phyloP scores from a whole-genome alignment of 2,113 vertebrate genomes.

The Lamprologus speciosus region DNA sequence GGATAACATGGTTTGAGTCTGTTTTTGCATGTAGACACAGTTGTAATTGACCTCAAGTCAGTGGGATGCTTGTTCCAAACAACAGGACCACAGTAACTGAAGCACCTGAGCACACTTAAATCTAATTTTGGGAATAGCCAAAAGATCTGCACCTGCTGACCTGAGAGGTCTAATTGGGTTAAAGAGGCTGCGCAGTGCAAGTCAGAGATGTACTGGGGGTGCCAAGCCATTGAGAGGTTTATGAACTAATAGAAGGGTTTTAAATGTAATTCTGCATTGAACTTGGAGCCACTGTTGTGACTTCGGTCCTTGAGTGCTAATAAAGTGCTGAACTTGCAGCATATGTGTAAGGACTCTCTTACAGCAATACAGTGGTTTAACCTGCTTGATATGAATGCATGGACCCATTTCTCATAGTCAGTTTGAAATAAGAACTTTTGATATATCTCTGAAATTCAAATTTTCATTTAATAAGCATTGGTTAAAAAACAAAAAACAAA shows the following conservation, averaged over 20 bases:
- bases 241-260: background rate
- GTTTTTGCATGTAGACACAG: background rate
- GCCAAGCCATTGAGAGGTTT: background rate
- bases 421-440: background rate
- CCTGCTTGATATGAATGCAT: background rate
- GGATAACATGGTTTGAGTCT: background rate
- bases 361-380: background rate
- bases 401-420: background rate
- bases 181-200: background rate
- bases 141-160: background rate
- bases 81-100: background rate
- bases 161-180: background rate
- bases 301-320: background rate
- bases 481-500: rapidly evolving
- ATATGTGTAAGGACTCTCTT: background rate
- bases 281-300: background rate
- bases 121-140: background rate
- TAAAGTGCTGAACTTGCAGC: background rate
- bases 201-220: background rate
- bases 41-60: background rate
- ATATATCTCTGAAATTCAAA: background rate
- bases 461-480: background rate
- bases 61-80: background rate
- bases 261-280: background rate
- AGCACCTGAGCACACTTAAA: background rate